Evolutionary conservation across 2,113 vertebrate genomes (phyloP).

Genomic region (Sorex araneus): DNA sequence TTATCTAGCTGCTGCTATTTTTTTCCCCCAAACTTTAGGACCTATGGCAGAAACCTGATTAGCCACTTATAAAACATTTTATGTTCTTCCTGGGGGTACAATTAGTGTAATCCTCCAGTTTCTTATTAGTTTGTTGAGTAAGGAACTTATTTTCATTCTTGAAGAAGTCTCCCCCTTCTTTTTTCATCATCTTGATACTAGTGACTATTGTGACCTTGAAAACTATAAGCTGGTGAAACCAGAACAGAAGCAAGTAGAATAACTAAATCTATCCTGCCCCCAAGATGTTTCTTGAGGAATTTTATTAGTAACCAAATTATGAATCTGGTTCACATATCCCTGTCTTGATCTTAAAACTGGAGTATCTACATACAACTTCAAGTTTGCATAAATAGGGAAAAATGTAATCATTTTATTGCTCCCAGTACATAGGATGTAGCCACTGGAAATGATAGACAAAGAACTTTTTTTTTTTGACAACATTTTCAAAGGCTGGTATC

Average conservation of each 20-base stretch:
- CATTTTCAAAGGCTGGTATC: constrained; percentile 1
- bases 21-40: neutral
- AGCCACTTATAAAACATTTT: constrained; percentile 22
- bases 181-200: neutral
- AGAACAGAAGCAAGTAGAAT: neutral
- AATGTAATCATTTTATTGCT: constrained; percentile 14
- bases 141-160: neutral
- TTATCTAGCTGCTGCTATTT: neutral
- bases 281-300: neutral
- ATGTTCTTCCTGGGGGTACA: constrained; percentile 24
- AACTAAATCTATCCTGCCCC: neutral
- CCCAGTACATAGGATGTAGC: neutral
- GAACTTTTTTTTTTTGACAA: neutral
- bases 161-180: neutral
- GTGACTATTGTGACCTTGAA: constrained; percentile 14
- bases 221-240: neutral
- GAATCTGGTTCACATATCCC: constrained; percentile 14
- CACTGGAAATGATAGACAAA: neutral
- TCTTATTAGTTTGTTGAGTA: neutral
- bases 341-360: constrained; percentile 28
- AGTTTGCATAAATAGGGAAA: constrained; percentile 23
- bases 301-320: constrained; percentile 40
- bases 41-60: neutral
- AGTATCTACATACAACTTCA: constrained; percentile 6
- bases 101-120: constrained; percentile 18